phyloP scores from a whole-genome alignment of 2,113 vertebrate species.

The Xiphophorus hellerii region DNA sequence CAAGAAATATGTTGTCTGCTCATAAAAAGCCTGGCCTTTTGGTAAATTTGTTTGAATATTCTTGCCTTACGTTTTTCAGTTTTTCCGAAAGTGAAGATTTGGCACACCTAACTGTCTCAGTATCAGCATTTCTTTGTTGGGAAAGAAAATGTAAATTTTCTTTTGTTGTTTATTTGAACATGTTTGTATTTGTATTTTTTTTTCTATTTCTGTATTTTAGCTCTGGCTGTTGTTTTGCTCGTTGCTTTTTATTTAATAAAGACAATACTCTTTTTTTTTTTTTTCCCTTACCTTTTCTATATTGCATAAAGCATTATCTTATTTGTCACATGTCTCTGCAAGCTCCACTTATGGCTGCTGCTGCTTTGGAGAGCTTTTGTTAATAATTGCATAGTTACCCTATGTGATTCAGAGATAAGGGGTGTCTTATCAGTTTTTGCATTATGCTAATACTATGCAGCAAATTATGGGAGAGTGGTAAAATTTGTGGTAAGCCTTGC shows the following conservation, averaged over 20 bases:
- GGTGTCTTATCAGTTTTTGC: constrained; percentile 69
- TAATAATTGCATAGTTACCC: constrained; percentile 62
- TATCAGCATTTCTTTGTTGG: background rate
- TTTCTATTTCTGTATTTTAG: too few relatives aligned
- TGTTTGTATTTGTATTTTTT: too few relatives aligned
- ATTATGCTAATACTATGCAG: constrained; percentile 74
- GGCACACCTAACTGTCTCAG: too few relatives aligned
- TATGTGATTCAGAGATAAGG: constrained; percentile 68
- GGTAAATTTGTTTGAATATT: background rate
- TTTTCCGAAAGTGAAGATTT: background rate
- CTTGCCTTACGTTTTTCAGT: background rate
- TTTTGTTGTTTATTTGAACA: too few relatives aligned
- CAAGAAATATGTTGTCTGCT: background rate
- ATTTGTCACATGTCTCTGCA: constrained; percentile 17
- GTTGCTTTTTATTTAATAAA: too few relatives aligned
- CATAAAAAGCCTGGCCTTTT: background rate
- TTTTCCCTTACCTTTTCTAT: background rate
- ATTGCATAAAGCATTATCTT: constrained; percentile 12
- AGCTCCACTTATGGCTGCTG: constrained; percentile 31
- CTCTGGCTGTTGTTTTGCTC: too few relatives aligned
- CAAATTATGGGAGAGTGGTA: constrained; percentile 71
- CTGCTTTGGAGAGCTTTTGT: constrained; percentile 42
- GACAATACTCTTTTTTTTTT: background rate
- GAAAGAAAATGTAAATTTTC: background rate
- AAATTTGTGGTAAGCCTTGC: constrained; percentile 73